Conservation (phyloP, 2,113 vertebrate genomes). For the Bolborhynchus lineola region DNA sequence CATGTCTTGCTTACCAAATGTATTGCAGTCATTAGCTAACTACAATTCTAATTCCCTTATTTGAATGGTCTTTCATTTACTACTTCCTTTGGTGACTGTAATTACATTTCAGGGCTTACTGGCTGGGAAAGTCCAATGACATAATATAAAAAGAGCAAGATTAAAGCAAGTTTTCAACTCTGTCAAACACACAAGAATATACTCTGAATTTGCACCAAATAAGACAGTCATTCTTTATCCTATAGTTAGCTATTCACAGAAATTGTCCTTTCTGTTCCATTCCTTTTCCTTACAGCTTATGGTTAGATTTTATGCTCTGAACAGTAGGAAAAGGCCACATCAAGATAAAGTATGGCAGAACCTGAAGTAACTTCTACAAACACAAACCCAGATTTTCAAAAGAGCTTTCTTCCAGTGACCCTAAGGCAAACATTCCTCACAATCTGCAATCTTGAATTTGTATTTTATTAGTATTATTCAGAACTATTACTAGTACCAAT, state of each 20-base stretch:
- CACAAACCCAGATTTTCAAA: background rate
- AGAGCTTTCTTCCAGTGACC: background rate
- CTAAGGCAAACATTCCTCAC: background rate
- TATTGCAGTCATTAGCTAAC: background rate
- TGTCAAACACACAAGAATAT: background rate
- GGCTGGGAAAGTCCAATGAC: background rate
- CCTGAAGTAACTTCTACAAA: background rate
- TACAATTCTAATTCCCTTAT: background rate
- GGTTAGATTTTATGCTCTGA: background rate
- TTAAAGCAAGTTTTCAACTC: background rate
- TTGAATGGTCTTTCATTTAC: background rate
- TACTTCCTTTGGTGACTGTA: background rate
- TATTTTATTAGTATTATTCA: background rate
- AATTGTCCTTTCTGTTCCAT: background rate
- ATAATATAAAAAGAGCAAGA: background rate
- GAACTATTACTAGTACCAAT: background rate
- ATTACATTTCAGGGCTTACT: background rate
- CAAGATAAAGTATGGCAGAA: background rate
- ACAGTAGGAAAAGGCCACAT: background rate
- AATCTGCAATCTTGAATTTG: background rate
- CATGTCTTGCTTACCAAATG: background rate
- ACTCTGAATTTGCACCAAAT: background rate
- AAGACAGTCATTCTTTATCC: background rate
- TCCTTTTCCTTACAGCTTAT: background rate
- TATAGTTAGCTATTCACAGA: background rate